phyloP scores from a whole-genome alignment of 2,113 vertebrate species.

The Pteruthius melanotis region DNA sequence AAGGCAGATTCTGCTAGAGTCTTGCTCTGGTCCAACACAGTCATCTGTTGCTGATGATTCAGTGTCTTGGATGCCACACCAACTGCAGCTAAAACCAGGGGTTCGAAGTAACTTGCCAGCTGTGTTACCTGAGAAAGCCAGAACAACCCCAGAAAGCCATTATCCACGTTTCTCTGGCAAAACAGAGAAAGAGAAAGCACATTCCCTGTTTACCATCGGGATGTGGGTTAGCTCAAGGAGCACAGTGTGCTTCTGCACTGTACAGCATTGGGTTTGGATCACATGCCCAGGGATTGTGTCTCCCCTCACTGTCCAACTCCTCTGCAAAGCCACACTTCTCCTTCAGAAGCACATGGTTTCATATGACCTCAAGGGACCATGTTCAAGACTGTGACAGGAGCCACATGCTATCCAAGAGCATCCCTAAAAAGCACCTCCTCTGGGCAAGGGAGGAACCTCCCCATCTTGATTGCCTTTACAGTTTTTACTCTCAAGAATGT shows the following conservation, averaged over 20 bases:
- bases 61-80: slow-evolving; percentile 91
- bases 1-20: slow-evolving; percentile 93
- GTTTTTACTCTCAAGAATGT: not conserved
- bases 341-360: not conserved
- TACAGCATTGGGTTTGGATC: accelerated
- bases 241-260: not conserved
- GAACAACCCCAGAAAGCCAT: not conserved
- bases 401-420: not conserved
- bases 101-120: slow-evolving; percentile 95
- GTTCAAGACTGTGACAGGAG: not conserved
- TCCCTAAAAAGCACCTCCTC: not conserved
- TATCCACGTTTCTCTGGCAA: not conserved
- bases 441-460: not conserved
- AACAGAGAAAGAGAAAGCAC: not conserved
- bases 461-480: not conserved
- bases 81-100: slow-evolving; percentile 89
- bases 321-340: not conserved
- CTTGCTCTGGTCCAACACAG: slow-evolving; percentile 95
- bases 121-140: slow-evolving; percentile 84
- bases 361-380: no score
- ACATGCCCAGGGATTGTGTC: not conserved
- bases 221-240: not conserved
- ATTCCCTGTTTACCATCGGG: accelerated
- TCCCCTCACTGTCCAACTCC: not conserved
- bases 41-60: slow-evolving; percentile 98